phyloP scores from a whole-genome alignment of 2,888 invertebrate genomes.

The Hedychridium roseum region DNA sequence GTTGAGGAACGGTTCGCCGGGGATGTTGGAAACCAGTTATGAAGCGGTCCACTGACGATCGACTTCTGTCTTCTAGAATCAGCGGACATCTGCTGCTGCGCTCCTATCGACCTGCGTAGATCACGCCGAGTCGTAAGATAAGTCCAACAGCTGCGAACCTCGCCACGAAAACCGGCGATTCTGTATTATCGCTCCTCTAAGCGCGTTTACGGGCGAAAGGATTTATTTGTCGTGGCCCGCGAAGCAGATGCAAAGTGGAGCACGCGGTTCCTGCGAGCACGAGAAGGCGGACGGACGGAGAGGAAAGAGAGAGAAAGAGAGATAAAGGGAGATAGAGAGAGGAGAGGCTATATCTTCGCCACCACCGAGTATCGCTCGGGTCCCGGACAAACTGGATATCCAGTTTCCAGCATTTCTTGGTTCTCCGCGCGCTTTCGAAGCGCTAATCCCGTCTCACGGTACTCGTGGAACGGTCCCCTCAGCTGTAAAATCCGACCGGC shows the following conservation, averaged over 20 bases:
- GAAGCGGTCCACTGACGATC: neutral
- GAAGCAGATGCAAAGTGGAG: constrained; percentile 37
- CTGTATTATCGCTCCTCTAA: constrained; percentile 28
- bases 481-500: neutral
- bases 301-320: constrained; percentile 1
- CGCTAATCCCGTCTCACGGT: constrained; percentile 29
- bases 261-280: constrained; percentile 12
- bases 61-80: constrained; percentile 18
- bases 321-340: constrained; percentile 7
- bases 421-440: constrained; percentile 39
- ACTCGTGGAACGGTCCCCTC: neutral
- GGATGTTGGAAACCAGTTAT: too few species aligned
- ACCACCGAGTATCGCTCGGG: constrained; percentile 40
- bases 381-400: constrained; percentile 44
- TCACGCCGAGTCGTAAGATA: constrained; percentile 24
- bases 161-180: constrained; percentile 29
- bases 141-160: constrained; percentile 12
- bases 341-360: constrained; percentile 19
- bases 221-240: neutral
- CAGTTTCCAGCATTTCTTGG: constrained; percentile 46
- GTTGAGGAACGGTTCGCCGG: too few species aligned
- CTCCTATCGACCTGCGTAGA: constrained; percentile 15
- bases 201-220: constrained; percentile 13
- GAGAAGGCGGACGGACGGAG: constrained; percentile 5
- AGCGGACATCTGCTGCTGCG: constrained; percentile 8